Conservation (phyloP, 2,113 vertebrate genomes). For the Henicopernis longicauda region DNA sequence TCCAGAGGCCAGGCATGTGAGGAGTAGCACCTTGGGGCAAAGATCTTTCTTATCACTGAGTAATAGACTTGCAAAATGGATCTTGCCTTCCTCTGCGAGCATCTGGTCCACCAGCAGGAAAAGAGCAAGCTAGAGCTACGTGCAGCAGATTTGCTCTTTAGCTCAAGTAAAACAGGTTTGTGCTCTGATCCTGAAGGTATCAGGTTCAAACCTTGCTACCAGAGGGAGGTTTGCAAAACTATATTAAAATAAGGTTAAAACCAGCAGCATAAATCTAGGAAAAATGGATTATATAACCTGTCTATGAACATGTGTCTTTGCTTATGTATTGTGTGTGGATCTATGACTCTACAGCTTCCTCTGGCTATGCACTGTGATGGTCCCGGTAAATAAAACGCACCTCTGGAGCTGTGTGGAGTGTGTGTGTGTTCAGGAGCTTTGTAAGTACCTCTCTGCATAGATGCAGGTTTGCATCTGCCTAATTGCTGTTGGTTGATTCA, state of each 20-base stretch:
- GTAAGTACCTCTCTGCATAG: neutral
- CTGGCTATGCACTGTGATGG: neutral
- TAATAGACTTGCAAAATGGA: neutral
- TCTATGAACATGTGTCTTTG: neutral
- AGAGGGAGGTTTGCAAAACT: neutral
- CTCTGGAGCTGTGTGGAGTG: neutral
- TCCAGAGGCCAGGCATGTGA: neutral
- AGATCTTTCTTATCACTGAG: neutral
- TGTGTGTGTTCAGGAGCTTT: neutral
- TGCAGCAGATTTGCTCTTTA: neutral
- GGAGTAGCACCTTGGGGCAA: neutral
- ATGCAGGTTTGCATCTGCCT: slow-evolving; percentile 17
- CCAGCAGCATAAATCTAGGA: neutral
- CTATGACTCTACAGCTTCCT: neutral
- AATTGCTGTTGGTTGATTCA: neutral
- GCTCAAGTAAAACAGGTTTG: neutral
- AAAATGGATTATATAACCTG: neutral
- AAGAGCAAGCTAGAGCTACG: neutral
- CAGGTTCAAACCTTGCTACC: neutral
- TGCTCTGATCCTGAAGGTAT: neutral
- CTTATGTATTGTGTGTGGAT: neutral
- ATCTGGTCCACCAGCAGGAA: neutral
- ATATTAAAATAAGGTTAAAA: neutral
- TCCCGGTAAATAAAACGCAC: neutral
- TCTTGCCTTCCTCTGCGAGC: neutral